Evolutionary conservation across 2,113 vertebrate genomes (phyloP).

Genomic region (Prochilodus magdalenae): DNA sequence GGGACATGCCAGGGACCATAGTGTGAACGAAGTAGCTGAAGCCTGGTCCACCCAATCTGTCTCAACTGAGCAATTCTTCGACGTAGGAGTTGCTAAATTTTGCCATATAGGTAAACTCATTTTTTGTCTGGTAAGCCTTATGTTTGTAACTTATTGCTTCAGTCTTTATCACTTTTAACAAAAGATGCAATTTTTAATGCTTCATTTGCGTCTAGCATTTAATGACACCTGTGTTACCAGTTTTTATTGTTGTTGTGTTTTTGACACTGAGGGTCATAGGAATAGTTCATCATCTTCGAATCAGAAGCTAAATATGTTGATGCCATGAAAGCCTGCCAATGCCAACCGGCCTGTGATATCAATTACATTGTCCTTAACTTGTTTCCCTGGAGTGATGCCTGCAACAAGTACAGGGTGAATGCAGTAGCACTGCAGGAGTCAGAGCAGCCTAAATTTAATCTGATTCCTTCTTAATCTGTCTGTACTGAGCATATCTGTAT

Average conservation of each 20-base stretch:
- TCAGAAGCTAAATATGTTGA: too few relatives aligned
- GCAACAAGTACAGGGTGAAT: constrained; percentile 1
- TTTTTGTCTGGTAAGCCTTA: too few relatives aligned
- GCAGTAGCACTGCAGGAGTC: background rate
- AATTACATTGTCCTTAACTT: background rate
- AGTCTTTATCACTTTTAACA: too few relatives aligned
- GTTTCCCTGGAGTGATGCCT: background rate
- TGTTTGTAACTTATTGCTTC: too few relatives aligned
- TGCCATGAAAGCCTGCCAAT: background rate
- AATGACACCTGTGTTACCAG: background rate
- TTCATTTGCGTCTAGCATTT: too few relatives aligned
- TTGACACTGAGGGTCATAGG: background rate
- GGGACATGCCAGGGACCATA: too few relatives aligned
- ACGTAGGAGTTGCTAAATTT: too few relatives aligned
- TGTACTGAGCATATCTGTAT: background rate
- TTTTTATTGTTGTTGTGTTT: background rate
- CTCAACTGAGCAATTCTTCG: too few relatives aligned
- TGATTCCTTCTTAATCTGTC: constrained; percentile 5
- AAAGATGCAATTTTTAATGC: too few relatives aligned
- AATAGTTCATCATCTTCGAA: background rate
- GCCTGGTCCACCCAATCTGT: too few relatives aligned
- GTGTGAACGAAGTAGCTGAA: too few relatives aligned
- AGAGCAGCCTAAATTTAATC: constrained; percentile 8
- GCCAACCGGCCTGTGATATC: background rate
- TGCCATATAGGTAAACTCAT: too few relatives aligned